Evolutionary conservation across 2,113 vertebrate genomes (phyloP), one percentile per base, ranked within the genome.

Genomic region (Mesembrinibis cayennensis): DNA sequence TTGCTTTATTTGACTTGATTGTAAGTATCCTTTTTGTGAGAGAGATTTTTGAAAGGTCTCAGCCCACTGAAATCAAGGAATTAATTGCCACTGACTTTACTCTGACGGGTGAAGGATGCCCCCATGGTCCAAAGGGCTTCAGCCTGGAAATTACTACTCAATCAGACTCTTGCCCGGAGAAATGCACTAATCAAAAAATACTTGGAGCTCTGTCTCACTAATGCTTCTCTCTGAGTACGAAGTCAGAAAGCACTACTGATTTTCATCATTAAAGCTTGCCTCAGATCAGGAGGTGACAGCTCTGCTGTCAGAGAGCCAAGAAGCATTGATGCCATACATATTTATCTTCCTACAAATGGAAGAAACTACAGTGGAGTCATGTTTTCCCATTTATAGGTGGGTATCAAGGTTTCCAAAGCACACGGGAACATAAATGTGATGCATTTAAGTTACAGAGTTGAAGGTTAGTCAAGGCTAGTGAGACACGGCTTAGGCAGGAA

Each of bases 71-170:
- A 91, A 63, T 81, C 32, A 78, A 53, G n/a, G 55, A 81, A 83
- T 80, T 69, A 30, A 18, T 56, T 83, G 62, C 76, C 58, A n/a
- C 67, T 83, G 58, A 65, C 32, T 84, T 89, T 29, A 9, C 26
- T 71, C 50, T 71, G 73, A 59, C 0, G 1, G 20, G 27, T 83
- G 63, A 95, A 86, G 79, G 59, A 92, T 93, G 30, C 13, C n/a
- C 40, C 52, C 3, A 1, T 70, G 40, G 62, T 76, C 66, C 79
- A 88, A 83, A 93, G 58, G 61, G 36, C 34, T 90, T 59, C 86
- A 93, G 82, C 27, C 66, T 90, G 93, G 66, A 96, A 97, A 96
- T 95, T 90, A 40, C 89, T 81, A 40, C 86, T 93, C 86, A 90
- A 9, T 96, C 90, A 89, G 63, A 44, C 49, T 40, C 49, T 77